Evolutionary conservation across 1,140 invertebrate species (phyloP).

Genomic region (Dysdera silvatica): DNA sequence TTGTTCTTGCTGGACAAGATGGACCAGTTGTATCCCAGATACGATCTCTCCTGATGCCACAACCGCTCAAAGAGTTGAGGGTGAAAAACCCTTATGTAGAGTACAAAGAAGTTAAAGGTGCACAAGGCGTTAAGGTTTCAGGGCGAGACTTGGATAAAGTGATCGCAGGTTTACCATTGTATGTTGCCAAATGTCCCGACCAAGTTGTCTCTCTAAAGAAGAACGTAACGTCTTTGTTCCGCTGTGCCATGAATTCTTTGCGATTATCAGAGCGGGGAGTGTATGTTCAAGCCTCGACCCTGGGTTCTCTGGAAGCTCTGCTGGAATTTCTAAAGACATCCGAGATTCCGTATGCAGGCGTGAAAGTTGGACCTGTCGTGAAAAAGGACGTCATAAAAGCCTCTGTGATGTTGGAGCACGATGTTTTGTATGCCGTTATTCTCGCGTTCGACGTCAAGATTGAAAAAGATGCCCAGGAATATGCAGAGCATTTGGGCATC

Average conservation of each 20-base stretch:
- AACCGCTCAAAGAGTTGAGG: conserved; percentile 91
- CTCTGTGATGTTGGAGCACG: conserved; percentile 97
- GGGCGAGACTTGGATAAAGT: conserved; percentile 96
- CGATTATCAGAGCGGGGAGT: conserved; percentile 86
- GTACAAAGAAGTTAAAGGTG: conserved; percentile 87
- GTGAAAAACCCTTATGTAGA: conserved; percentile 96
- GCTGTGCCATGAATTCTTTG: conserved; percentile 80
- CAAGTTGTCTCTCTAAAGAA: conserved; percentile 78
- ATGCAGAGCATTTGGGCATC: conserved; percentile 88
- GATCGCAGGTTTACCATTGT: conserved; percentile 73
- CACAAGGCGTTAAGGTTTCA: conserved; percentile 97
- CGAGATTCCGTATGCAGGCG: conserved; percentile 97
- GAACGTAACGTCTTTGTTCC: conserved; percentile 69
- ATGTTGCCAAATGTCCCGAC: conserved; percentile 81
- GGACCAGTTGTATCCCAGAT: conserved; percentile 98
- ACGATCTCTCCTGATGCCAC: conserved; percentile 91
- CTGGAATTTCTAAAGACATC: conserved; percentile 88
- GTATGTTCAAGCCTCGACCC: conserved; percentile 96
- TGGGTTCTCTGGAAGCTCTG: conserved; percentile 94
- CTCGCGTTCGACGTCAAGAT: conserved; percentile 99
- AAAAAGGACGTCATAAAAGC: conserved; percentile 99
- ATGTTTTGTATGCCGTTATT: conserved; percentile 95
- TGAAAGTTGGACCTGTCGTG: conserved; percentile 98
- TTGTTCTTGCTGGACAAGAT: conserved; percentile 93
- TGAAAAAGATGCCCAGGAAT: conserved; percentile 91